These are phyloP conservation scores for Zaprionus camerounensis DNA, from an alignment of 1,140 invertebrate genomes.

Conservation along the genomic window DNA sequence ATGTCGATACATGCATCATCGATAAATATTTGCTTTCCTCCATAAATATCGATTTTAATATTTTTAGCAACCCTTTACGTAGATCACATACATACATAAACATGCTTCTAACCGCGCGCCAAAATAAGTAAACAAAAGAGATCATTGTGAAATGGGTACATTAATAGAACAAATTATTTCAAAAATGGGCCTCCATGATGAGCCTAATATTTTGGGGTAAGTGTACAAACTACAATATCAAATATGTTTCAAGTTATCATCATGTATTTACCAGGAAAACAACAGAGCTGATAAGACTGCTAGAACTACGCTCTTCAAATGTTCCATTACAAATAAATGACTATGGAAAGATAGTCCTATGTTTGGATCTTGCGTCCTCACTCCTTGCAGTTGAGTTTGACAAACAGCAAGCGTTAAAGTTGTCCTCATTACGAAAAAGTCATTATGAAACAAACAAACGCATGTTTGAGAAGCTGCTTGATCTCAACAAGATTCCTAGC, in stretches of 20 bases:
- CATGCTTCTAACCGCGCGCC: conserved; percentile 24
- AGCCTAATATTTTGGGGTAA: conserved; percentile 69
- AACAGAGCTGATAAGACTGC: conserved; percentile 69
- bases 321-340: conserved; percentile 76
- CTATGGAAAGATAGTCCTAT: conserved; percentile 79
- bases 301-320: conserved; percentile 76
- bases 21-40: neutral
- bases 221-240: neutral
- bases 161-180: conserved; percentile 74
- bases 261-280: conserved; percentile 63
- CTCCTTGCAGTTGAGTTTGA: conserved; percentile 68
- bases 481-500: conserved; percentile 78
- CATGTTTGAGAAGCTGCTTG: conserved; percentile 83
- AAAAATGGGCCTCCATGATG: conserved; percentile 75
- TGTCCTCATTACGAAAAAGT: conserved; percentile 80
- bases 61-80: neutral
- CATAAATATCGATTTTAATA: neutral
- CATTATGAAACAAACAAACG: conserved; percentile 83
- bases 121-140: conserved; percentile 32
- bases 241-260: neutral
- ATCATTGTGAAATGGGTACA: conserved; percentile 55
- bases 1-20: neutral
- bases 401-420: conserved; percentile 81
- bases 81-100: neutral
- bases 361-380: conserved; percentile 65